Evolutionary conservation across 2,113 vertebrate genomes (phyloP).

Genomic region (Marmota flaviventris): DNA sequence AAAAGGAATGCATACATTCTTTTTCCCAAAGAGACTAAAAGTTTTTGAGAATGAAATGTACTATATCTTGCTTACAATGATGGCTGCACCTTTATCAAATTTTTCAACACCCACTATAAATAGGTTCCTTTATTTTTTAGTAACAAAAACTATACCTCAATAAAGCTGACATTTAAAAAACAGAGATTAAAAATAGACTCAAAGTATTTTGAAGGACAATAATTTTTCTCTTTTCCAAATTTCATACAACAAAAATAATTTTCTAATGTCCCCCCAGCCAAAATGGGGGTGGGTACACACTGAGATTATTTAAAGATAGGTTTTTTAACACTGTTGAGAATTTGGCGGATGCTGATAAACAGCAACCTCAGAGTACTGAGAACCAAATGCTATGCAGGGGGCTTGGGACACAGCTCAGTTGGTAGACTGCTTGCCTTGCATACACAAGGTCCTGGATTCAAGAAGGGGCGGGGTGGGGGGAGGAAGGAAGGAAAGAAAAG

Average conservation of each 20-base stretch:
- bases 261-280: not conserved
- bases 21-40: not conserved
- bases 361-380: not conserved
- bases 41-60: not conserved
- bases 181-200: not conserved
- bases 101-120: conserved; percentile 1
- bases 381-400: not conserved
- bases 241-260: not conserved
- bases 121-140: not conserved
- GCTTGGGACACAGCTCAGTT: too few relatives aligned
- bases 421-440: too few relatives aligned
- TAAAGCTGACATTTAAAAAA: not conserved
- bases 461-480: too few relatives aligned
- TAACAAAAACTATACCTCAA: conserved; percentile 10
- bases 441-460: too few relatives aligned
- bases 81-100: not conserved
- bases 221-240: conserved; percentile 9
- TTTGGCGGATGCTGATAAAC: not conserved
- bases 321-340: not conserved
- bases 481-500: too few relatives aligned
- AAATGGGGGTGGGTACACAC: not conserved
- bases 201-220: not conserved
- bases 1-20: not conserved
- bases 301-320: conserved; percentile 10
- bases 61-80: not conserved